phyloP scores from a whole-genome alignment of 23 tunicate genomes.

The Diplosoma virens region DNA sequence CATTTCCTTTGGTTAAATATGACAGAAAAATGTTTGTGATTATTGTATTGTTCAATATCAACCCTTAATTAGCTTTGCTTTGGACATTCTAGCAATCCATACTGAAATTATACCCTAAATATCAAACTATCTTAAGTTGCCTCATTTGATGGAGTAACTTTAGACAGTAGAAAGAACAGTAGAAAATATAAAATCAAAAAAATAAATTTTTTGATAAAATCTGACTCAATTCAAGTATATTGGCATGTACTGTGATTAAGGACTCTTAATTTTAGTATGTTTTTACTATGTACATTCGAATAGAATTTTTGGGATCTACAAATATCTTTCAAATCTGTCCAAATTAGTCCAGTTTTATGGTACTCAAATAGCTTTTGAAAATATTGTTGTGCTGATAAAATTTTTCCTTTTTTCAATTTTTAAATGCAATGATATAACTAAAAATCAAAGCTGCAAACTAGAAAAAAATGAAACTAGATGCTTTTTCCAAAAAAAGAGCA shows the following conservation, averaged over 20 bases:
- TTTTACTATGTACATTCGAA: neutral
- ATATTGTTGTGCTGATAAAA: too few relatives aligned
- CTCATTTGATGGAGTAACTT: neutral
- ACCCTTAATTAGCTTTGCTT: neutral
- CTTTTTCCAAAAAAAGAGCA: too few relatives aligned
- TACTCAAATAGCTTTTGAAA: too few relatives aligned
- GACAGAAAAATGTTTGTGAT: neutral
- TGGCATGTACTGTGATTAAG: neutral
- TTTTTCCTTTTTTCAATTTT: too few relatives aligned
- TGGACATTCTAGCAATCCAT: neutral
- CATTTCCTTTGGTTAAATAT: neutral
- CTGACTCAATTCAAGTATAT: neutral
- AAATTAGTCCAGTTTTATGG: neutral
- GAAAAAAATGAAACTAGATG: too few relatives aligned
- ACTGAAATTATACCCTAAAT: neutral
- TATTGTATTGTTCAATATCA: neutral
- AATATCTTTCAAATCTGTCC: neutral
- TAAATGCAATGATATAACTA: too few relatives aligned
- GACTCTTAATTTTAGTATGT: neutral
- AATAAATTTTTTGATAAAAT: neutral
- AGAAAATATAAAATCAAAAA: neutral
- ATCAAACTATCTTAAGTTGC: neutral
- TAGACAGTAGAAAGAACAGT: neutral
- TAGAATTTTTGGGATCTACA: neutral
- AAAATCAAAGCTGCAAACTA: too few relatives aligned